Evolutionary conservation across 2,888 invertebrate species (phyloP).

Genomic region (Autographa gamma): DNA sequence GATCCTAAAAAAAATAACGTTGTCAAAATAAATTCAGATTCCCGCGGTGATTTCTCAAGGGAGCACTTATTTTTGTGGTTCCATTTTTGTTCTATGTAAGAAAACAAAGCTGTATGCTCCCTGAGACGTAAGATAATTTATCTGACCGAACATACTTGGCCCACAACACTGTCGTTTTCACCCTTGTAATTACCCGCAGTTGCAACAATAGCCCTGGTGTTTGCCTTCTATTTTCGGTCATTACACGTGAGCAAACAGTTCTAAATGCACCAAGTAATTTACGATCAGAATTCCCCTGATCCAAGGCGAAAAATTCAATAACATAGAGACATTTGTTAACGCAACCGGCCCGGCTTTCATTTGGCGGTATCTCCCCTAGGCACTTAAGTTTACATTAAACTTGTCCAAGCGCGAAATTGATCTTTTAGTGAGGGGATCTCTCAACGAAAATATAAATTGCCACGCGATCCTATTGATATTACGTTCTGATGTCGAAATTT

Average conservation of each 20-base stretch:
- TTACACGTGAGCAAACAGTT: constrained; percentile 43
- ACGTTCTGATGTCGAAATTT: constrained; percentile 66
- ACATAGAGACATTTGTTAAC: constrained; percentile 82
- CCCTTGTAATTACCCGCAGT: neutral
- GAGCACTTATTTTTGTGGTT: constrained; percentile 2
- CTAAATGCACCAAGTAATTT: constrained; percentile 54
- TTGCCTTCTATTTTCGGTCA: constrained; percentile 28
- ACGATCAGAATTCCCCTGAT: constrained; percentile 64
- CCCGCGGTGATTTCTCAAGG: constrained; percentile 3
- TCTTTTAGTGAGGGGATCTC: constrained; percentile 86
- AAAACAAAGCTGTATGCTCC: neutral
- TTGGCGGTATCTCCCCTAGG: constrained; percentile 81
- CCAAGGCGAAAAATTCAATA: constrained; percentile 80
- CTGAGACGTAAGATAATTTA: neutral
- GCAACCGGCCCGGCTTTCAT: constrained; percentile 81
- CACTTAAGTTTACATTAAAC: constrained; percentile 88
- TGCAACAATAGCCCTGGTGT: constrained; percentile 13
- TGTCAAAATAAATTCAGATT: constrained; percentile 8
- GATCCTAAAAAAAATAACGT: constrained; percentile 2
- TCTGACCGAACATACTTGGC: neutral
- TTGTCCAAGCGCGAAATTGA: constrained; percentile 88
- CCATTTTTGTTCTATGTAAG: neutral
- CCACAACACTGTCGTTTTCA: neutral
- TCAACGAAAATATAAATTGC: constrained; percentile 85
- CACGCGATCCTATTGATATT: constrained; percentile 82